Percentiles rank a stretch among this genome's conserved stretches.
phyloP scores from a whole-genome alignment of 2,113 vertebrate genomes.

The Indicator indicator region DNA sequence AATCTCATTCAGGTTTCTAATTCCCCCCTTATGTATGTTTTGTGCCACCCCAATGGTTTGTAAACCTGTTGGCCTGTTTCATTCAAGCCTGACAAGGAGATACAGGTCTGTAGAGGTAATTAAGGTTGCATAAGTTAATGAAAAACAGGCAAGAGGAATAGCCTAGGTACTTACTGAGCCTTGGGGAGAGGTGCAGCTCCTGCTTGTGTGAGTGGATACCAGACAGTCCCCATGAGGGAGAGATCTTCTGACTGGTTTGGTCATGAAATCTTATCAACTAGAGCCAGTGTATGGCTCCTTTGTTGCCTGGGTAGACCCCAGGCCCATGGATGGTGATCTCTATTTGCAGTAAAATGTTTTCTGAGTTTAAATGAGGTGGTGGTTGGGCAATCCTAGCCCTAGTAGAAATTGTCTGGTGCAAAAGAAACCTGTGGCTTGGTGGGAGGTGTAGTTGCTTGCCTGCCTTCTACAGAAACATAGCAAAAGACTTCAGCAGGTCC shows the following conservation, averaged over 20 bases:
- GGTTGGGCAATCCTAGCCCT: not conserved
- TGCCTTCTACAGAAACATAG: not conserved
- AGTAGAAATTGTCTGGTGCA: not conserved
- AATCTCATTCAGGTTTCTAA: not conserved
- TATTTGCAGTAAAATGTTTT: not conserved
- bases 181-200: not conserved
- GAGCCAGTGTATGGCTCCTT: not conserved
- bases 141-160: not conserved
- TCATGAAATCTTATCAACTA: not conserved
- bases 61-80: not conserved
- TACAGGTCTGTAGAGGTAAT: not conserved
- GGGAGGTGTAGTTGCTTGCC: not conserved
- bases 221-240: not conserved
- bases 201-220: not conserved
- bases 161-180: not conserved
- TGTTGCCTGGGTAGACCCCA: not conserved
- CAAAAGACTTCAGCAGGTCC: not conserved
- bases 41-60: not conserved
- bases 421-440: not conserved
- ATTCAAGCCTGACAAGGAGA: not conserved
- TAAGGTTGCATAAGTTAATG: conserved; percentile 10
- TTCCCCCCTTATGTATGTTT: fast-evolving
- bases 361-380: not conserved
- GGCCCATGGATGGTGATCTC: not conserved
- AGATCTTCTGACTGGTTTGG: not conserved